Base-by-base conservation (phyloP, 2,113 vertebrate genomes). In the Brachyhypopomus occidentalis region DNA sequence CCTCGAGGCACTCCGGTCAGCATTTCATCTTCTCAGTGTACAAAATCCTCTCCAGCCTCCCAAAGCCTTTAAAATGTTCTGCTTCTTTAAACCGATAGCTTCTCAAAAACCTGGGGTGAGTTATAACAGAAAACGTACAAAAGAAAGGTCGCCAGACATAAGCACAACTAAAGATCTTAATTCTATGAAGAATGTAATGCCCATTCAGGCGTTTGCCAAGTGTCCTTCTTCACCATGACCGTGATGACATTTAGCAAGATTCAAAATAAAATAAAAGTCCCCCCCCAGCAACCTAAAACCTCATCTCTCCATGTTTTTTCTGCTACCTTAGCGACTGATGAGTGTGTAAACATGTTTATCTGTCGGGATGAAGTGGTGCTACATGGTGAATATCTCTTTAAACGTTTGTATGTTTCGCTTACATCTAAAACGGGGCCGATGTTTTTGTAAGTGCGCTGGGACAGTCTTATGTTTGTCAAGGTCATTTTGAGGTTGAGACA, bases 401-500 rank as follows among this genome's bases (percentile, higher is more conserved):
- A 64, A 41, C 6, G 0, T 62, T 72, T 87, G 75, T 76, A 74
- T 70, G 73, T 41, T 70, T 80, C 72, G 34, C 75, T 86, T 91
- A 80, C 83, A 84, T 81, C 70, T 64, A 72, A 76, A 86, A 85
- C 84, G 79, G 38, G 52, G 58, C 62, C 9, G 3, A 52, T 8
- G 41, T 45, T 45, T 80, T 84, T 75, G 76, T 79, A 34, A 72
- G 79, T 82, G 88, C 81, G 83, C 8, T 62, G 84, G 85, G 80
- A 89, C 71, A 82, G 23, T 8, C 66, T 83, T 82, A 63, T 84
- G 87, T 84, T 89, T 86, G 77, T 90, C 89, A 90, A 52, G 82
- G 20, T 62, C 58, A 83, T 82, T 82, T 80, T 86, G 82, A 88
- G 85, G 78, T 62, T 22, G 14, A 6, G 70, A 36, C 3, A 14